These are phyloP conservation scores for Lepidocyrtinus sp. DNA, from an alignment of 2,888 invertebrate species.

Conservation along the genomic window DNA sequence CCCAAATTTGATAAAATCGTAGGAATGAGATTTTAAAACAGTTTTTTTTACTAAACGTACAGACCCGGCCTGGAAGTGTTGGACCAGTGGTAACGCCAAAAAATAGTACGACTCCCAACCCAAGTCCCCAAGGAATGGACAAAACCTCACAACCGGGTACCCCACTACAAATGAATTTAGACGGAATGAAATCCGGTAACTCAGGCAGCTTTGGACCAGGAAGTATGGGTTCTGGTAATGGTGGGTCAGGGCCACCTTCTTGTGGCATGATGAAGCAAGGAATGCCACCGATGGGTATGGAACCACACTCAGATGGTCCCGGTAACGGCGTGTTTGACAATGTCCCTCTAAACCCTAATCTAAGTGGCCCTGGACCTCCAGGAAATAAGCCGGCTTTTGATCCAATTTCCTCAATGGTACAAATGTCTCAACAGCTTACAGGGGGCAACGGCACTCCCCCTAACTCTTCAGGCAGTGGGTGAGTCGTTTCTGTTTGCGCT, in stretches of 20 bases:
- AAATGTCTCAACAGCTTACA: slow-evolving; percentile 94
- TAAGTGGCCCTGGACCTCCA: slow-evolving; percentile 71
- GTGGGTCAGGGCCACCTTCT: slow-evolving; percentile 57
- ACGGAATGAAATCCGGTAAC: slow-evolving; percentile 66
- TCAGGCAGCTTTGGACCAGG: slow-evolving; percentile 59
- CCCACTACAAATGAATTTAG: slow-evolving; percentile 70
- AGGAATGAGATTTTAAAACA: slow-evolving; percentile 1
- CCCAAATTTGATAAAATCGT: too few relatives aligned
- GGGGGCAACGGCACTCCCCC: slow-evolving; percentile 80
- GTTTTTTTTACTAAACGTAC: slow-evolving; percentile 27
- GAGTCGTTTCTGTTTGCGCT: slow-evolving; percentile 20
- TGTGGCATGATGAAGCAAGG: slow-evolving; percentile 69
- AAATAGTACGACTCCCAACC: slow-evolving; percentile 70
- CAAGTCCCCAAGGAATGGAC: slow-evolving; percentile 69
- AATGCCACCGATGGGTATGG: slow-evolving; percentile 65
- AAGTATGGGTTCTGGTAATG: slow-evolving; percentile 48
- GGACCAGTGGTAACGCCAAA: slow-evolving; percentile 69
- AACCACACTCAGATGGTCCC: slow-evolving; percentile 71
- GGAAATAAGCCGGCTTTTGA: slow-evolving; percentile 79
- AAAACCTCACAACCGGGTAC: slow-evolving; percentile 70
- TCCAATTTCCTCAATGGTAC: slow-evolving; percentile 93
- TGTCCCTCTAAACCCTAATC: slow-evolving; percentile 72
- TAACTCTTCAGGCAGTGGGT: slow-evolving; percentile 67
- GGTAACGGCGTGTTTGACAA: slow-evolving; percentile 71
- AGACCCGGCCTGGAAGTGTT: slow-evolving; percentile 70